phyloP scores from a whole-genome alignment of 2,113 vertebrate genomes.

The Notarius lentiginosus region DNA sequence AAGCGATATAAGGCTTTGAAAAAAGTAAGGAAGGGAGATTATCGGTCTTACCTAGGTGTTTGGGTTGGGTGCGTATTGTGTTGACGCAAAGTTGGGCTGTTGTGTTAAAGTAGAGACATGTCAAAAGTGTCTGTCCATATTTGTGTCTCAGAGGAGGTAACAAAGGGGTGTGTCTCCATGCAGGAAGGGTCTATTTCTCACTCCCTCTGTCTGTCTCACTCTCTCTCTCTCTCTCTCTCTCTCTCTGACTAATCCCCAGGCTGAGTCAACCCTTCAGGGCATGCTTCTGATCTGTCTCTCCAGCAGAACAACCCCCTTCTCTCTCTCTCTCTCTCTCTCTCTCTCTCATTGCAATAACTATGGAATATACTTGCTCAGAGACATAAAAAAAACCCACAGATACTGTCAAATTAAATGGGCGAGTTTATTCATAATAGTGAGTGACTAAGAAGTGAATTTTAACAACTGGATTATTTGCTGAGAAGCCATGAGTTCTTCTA shows the following conservation, averaged over 20 bases:
- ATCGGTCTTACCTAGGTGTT: slow-evolving; percentile 24
- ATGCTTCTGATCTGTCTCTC: slow-evolving; percentile 98
- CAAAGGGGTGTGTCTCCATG: slow-evolving; percentile 86
- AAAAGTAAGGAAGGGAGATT: slow-evolving; percentile 55
- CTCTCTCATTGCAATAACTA: not conserved
- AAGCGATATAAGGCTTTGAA: not conserved
- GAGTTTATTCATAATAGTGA: not conserved
- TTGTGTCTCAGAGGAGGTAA: slow-evolving; percentile 94
- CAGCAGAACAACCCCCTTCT: slow-evolving; percentile 57
- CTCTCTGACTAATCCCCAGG: slow-evolving; percentile 87
- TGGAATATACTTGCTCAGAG: not conserved
- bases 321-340: slow-evolving; percentile 61
- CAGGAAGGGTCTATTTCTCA: slow-evolving; percentile 61
- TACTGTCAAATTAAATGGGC: not conserved
- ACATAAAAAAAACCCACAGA: not conserved
- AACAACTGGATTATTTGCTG: not conserved
- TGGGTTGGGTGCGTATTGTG: slow-evolving; percentile 74
- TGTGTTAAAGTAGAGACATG: slow-evolving; percentile 77
- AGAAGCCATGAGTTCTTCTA: not conserved
- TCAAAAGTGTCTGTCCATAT: slow-evolving; percentile 89
- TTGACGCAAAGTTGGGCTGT: slow-evolving; percentile 79
- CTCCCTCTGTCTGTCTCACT: slow-evolving; percentile 26
- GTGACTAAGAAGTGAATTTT: not conserved
- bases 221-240: not conserved
- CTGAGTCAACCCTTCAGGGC: slow-evolving; percentile 98